Percentiles rank a stretch among this genome's conserved stretches.
Conservation (phyloP, 2,113 vertebrate genomes). For the Lamprotornis superbus region DNA sequence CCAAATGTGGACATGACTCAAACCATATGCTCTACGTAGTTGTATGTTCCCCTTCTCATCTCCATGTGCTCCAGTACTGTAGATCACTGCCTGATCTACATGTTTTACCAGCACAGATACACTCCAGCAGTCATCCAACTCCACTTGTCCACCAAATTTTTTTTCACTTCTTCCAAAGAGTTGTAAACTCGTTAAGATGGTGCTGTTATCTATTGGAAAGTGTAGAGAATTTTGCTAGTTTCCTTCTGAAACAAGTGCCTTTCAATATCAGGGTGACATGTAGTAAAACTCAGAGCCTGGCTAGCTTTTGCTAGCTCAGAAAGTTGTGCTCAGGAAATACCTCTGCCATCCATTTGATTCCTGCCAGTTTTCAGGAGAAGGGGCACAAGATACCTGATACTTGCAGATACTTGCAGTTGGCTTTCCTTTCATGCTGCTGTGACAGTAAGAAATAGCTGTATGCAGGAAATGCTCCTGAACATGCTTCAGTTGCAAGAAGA, state of each 20-base stretch:
- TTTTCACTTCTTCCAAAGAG: background rate
- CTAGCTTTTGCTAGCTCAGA: background rate
- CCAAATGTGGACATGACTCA: background rate
- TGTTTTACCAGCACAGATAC: background rate
- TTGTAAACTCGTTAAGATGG: background rate
- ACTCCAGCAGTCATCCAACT: background rate
- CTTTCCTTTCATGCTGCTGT: background rate
- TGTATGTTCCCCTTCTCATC: background rate
- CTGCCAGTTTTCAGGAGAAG: background rate
- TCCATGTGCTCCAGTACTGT: background rate
- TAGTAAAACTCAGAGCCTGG: background rate
- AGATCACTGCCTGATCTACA: background rate
- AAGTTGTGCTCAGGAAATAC: background rate
- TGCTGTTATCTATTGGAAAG: background rate
- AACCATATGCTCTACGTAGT: background rate
- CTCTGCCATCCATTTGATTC: background rate
- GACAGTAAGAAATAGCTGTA: background rate
- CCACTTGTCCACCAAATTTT: background rate
- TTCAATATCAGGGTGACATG: background rate
- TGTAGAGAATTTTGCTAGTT: background rate
- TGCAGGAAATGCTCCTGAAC: background rate
- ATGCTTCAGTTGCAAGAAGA: background rate
- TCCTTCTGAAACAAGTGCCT: background rate
- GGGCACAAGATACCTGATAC: background rate
- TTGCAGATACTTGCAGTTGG: background rate